Evolutionary conservation across 2,113 vertebrate genomes (phyloP), one percentile per base, ranked within the genome.

Genomic region (Delphinus delphis): DNA sequence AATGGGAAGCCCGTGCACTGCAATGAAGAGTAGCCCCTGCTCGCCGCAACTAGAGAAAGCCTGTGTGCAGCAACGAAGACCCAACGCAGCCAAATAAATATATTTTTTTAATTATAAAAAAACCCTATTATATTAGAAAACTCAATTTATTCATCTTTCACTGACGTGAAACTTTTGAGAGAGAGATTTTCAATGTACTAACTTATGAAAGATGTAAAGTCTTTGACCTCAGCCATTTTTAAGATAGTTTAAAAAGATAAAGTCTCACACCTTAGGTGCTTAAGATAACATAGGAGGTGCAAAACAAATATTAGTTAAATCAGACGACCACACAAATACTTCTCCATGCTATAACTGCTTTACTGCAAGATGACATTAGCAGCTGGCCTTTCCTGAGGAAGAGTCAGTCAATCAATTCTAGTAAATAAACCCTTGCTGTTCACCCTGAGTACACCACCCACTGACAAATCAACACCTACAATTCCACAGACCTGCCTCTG

Each of bases 271-370:
- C 14, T 96, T 41, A 74, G 44, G n/a, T 84, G 9, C 84, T 88
- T 83, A 94, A 92, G 55, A 81, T 71, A 85, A 71, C 31, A 90
- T 23, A 92, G 36, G 31, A n/a, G 13, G 7, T 65, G 21, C 71
- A 96, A 91, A 84, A 60, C 80, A 84, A 96, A 53, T 65, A 65
- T 65, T 87, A 81, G 76, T 33, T 65, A 82, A 70, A 76, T 85
- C n/a, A 71, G 63, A 81, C 2, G 8, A 50, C 70, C 81, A 25
- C 17, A 41, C n/a, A 53, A 13, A 17, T 36, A 11, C 12, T 82
- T 80, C 65, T 38, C 47, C 50, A 28, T 33, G 44, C 23, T 77
- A 28, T 13, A 63, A 50, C 1, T n/a, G 5, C 15, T 84, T 71
- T 23, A 47, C 2, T 70, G n/a, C 14, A 80, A 11, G 6, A n/a